Evolutionary conservation across 2,888 invertebrate species (phyloP).

Genomic region (Noctua janthina): DNA sequence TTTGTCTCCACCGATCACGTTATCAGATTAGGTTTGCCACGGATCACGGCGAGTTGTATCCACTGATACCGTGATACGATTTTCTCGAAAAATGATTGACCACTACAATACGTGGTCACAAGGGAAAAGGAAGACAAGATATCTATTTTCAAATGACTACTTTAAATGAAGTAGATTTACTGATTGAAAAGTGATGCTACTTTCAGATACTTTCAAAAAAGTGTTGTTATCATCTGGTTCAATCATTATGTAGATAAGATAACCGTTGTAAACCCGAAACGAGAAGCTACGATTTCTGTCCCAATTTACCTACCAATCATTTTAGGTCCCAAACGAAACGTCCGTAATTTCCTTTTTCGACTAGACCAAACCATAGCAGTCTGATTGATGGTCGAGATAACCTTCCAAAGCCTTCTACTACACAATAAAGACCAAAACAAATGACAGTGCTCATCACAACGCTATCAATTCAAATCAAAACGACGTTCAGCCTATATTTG

Average conservation of each 20-base stretch:
- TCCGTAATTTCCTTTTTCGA: conserved; percentile 10
- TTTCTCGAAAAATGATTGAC: too few relatives aligned
- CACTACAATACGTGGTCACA: not conserved
- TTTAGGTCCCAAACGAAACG: conserved; percentile 15
- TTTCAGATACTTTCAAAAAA: not conserved
- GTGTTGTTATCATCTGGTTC: not conserved
- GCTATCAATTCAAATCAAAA: conserved; percentile 58
- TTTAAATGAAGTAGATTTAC: not conserved
- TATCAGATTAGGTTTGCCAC: too few relatives aligned
- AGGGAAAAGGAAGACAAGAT: not conserved
- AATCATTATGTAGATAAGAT: not conserved
- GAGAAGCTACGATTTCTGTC: not conserved
- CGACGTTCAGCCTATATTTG: conserved; percentile 24
- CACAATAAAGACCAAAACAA: conserved; percentile 43
- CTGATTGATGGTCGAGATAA: conserved; percentile 52
- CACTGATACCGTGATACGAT: too few relatives aligned
- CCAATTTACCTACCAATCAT: not conserved
- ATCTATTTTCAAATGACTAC: too few relatives aligned
- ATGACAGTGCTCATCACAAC: conserved; percentile 38
- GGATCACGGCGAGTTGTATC: too few relatives aligned
- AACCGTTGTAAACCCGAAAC: not conserved
- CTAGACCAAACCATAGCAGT: conserved; percentile 4
- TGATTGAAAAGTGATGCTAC: not conserved
- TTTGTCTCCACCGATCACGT: too few relatives aligned
- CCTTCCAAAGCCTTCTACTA: conserved; percentile 35